Conservation (phyloP, 2,113 vertebrate genomes). For the Crotophaga sulcirostris region DNA sequence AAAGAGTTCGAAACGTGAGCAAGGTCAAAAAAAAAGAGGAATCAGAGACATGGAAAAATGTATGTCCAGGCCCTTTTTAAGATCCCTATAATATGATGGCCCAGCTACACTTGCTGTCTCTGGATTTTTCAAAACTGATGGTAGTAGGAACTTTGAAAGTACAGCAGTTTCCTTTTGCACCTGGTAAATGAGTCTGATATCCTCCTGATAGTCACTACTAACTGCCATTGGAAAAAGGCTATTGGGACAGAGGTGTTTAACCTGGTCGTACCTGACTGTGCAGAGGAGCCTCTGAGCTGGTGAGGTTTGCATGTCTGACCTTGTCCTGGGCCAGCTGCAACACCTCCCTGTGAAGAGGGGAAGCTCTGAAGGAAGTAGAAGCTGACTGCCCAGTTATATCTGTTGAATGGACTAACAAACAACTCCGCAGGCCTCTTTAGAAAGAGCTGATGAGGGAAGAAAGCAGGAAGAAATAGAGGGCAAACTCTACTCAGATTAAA, state of each 20-base stretch:
- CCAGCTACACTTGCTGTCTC: not conserved
- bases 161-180: not conserved
- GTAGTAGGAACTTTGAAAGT: not conserved
- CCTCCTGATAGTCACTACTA: not conserved
- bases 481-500: not conserved
- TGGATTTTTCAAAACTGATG: not conserved
- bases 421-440: not conserved
- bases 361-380: not conserved
- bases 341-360: not conserved
- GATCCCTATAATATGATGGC: not conserved
- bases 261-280: not conserved
- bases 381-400: not conserved
- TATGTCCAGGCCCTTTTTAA: not conserved
- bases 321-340: rapidly evolving
- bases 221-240: not conserved
- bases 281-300: not conserved
- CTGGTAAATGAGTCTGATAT: not conserved
- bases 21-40: not conserved
- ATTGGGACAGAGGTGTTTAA: not conserved
- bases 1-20: rapidly evolving
- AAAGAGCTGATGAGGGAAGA: not conserved
- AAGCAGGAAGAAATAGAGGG: not conserved
- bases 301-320: rapidly evolving
- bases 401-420: not conserved
- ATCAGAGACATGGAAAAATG: not conserved